These are phyloP conservation scores for Hylyphantes graminicola DNA, from an alignment of 1,140 invertebrate species.

Conservation along the genomic window DNA sequence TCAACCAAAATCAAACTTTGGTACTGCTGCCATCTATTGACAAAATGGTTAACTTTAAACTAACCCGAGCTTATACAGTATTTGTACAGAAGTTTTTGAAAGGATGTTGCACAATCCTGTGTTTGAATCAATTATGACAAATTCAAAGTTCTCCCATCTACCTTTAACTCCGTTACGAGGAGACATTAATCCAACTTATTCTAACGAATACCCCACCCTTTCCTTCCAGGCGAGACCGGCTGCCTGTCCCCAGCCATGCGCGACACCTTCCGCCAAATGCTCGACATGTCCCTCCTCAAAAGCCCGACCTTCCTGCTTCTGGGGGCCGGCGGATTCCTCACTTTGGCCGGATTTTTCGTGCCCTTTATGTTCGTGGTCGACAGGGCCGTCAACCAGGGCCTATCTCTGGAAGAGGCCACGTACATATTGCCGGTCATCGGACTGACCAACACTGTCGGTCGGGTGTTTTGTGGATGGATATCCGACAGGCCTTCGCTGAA, in stretches of 20 bases:
- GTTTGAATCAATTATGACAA: too few relatives aligned
- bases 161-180: too few relatives aligned
- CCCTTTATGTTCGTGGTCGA: constrained; percentile 87
- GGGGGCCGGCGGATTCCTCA: constrained; percentile 88
- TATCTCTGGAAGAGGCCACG: constrained; percentile 70
- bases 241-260: constrained; percentile 60
- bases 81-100: too few relatives aligned
- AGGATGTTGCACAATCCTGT: too few relatives aligned
- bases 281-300: constrained; percentile 85
- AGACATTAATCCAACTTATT: too few relatives aligned
- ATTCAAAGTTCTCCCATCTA: too few relatives aligned
- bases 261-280: constrained; percentile 73
- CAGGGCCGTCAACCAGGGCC: constrained; percentile 52
- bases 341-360: constrained; percentile 96
- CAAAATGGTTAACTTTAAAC: too few relatives aligned
- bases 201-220: too few relatives aligned
- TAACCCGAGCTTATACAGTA: too few relatives aligned
- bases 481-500: constrained; percentile 84
- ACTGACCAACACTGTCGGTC: constrained; percentile 89
- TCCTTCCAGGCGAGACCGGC: constrained; percentile 18
- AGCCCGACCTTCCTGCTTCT: constrained; percentile 90
- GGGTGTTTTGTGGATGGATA: constrained; percentile 84
- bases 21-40: too few relatives aligned
- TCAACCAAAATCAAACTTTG: too few relatives aligned
- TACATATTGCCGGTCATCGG: constrained; percentile 88